phyloP scores from a whole-genome alignment of 37 sponge, comb jelly and placozoan genomes.

The Ianthella basta region DNA sequence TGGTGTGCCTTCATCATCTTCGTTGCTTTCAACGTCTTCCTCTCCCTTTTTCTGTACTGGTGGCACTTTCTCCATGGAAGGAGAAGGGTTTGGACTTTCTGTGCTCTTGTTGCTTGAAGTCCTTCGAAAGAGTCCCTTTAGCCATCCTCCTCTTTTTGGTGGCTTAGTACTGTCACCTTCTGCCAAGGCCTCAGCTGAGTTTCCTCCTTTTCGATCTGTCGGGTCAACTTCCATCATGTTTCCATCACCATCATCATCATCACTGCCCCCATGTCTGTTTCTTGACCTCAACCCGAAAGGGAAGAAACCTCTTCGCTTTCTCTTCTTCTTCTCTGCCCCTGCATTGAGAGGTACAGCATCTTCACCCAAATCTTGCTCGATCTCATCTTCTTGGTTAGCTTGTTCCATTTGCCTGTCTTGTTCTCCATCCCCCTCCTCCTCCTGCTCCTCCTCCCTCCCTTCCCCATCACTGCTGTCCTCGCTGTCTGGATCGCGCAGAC shows the following conservation, averaged over 20 bases:
- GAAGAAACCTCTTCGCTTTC: background rate
- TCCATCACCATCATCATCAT: constrained; percentile 10
- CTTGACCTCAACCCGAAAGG: background rate
- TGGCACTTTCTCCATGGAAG: background rate
- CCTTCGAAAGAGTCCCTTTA: background rate
- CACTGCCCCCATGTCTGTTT: constrained; percentile 18
- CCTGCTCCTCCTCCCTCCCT: constrained; percentile 1
- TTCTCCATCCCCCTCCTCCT: background rate
- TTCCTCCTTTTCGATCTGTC: background rate
- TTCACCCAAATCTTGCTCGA: background rate
- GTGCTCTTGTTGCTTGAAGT: background rate
- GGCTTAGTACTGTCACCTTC: background rate
- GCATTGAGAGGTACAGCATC: background rate
- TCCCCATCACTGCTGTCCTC: constrained; percentile 33
- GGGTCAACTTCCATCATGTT: background rate
- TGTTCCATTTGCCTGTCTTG: background rate
- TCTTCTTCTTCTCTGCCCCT: constrained; percentile 28
- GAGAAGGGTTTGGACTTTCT: too few species aligned
- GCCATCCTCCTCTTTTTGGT: background rate
- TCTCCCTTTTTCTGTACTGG: background rate
- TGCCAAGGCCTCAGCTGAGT: background rate
- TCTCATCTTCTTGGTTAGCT: background rate
- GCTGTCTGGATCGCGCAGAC: constrained; percentile 21
- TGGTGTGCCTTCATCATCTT: background rate
- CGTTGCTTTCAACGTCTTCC: background rate